phyloP scores from a whole-genome alignment of 2,888 invertebrate genomes.

The Yponomeuta cagnagella region DNA sequence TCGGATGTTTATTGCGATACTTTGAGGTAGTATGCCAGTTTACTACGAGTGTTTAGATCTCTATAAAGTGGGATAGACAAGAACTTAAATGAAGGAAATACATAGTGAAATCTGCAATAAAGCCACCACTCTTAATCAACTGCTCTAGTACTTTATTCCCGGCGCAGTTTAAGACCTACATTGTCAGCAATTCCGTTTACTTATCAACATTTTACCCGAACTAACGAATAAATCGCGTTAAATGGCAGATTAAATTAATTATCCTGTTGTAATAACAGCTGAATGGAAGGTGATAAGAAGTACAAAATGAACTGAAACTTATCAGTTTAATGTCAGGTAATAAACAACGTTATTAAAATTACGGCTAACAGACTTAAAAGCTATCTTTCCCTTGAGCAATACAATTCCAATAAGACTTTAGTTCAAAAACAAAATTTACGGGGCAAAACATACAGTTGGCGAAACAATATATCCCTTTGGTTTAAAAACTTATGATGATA shows the following conservation, averaged over 20 bases:
- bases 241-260: background rate
- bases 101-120: too few species aligned
- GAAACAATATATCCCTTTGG: too few species aligned
- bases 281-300: background rate
- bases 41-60: background rate
- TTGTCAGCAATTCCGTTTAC: too few species aligned
- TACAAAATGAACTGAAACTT: background rate
- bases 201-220: background rate
- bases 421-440: too few species aligned
- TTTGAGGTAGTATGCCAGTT: background rate
- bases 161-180: too few species aligned
- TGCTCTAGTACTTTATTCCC: too few species aligned
- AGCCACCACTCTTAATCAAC: too few species aligned
- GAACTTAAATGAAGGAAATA: background rate
- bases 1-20: constrained; percentile 3
- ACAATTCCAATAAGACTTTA: too few species aligned
- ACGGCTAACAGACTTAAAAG: background rate
- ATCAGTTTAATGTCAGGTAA: background rate
- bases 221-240: background rate
- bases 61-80: background rate
- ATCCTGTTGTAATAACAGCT: background rate
- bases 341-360: background rate
- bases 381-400: background rate
- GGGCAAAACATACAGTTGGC: too few species aligned
- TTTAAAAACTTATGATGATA: too few species aligned